A percentile compares a stretch with the other conserved stretches of the same genome.
Conservation (phyloP, 2,113 vertebrate genomes). For the Coturnix japonica region DNA sequence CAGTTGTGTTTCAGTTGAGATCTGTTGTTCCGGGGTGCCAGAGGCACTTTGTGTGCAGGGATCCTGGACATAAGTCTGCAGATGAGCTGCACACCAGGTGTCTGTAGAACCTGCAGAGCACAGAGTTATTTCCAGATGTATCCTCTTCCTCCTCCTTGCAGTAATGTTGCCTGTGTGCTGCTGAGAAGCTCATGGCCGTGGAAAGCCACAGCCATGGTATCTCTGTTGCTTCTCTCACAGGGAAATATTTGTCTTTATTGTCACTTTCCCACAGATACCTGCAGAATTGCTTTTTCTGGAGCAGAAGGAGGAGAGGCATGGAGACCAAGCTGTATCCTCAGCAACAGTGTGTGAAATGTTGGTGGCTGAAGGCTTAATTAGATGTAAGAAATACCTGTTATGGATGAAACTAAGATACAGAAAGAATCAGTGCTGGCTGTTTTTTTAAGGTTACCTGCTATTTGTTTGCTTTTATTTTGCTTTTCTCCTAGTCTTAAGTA, state of each 20-base stretch:
- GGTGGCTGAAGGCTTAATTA: neutral
- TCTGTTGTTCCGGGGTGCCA: neutral
- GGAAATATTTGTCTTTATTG: neutral
- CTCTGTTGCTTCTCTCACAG: neutral
- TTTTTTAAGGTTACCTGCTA: neutral
- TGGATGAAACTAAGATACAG: neutral
- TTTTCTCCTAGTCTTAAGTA: neutral
- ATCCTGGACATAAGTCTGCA: fast-evolving
- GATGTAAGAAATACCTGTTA: neutral
- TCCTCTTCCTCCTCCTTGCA: fast-evolving
- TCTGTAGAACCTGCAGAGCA: fast-evolving
- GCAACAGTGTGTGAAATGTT: neutral
- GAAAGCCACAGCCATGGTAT: fast-evolving
- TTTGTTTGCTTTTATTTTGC: neutral
- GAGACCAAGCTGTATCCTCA: fast-evolving
- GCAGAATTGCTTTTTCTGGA: neutral
- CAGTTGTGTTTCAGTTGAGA: neutral
- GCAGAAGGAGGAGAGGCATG: neutral
- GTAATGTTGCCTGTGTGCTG: neutral
- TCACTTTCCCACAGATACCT: neutral
- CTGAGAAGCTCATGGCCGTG: neutral
- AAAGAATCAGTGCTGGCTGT: neutral
- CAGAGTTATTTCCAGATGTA: fast-evolving
- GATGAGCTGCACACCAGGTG: fast-evolving
- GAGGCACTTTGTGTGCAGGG: neutral